Percentiles rank a stretch among this genome's conserved stretches.
phyloP scores from a whole-genome alignment of 2,888 invertebrate genomes.

The Tineola bisselliella region DNA sequence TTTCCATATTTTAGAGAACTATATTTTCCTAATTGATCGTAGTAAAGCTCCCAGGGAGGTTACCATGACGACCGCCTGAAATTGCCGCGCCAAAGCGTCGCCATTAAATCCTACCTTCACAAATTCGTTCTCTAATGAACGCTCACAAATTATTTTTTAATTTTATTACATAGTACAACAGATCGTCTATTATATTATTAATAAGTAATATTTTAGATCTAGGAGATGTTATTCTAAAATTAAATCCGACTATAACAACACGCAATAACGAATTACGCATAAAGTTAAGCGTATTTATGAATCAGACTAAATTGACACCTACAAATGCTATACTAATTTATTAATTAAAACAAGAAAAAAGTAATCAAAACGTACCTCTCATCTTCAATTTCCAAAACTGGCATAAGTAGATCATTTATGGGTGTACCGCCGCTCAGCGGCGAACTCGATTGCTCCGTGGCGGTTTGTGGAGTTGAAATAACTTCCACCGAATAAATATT shows the following conservation, averaged over 20 bases:
- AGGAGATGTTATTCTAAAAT: too few species aligned
- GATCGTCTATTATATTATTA: too few species aligned
- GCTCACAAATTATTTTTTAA: slow-evolving; percentile 13
- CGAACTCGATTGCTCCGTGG: slow-evolving; percentile 66
- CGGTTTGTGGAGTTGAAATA: slow-evolving; percentile 29
- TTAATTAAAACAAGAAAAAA: too few species aligned
- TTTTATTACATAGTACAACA: too few species aligned
- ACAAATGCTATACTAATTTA: too few species aligned
- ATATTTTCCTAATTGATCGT: slow-evolving; percentile 44
- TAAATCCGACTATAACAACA: too few species aligned
- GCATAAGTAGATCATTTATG: slow-evolving; percentile 74
- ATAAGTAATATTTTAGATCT: too few species aligned
- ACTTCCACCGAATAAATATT: slow-evolving; percentile 13
- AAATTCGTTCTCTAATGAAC: neutral
- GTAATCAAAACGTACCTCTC: slow-evolving; percentile 57
- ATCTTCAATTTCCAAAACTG: slow-evolving; percentile 72
- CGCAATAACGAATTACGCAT: too few species aligned
- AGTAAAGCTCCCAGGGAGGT: slow-evolving; percentile 30
- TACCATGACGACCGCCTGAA: slow-evolving; percentile 55
- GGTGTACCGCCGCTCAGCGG: slow-evolving; percentile 64
- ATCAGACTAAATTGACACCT: too few species aligned
- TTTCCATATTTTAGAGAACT: too few species aligned
- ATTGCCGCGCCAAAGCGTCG: slow-evolving; percentile 37
- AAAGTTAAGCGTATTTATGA: too few species aligned
- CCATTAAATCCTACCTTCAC: slow-evolving; percentile 24